These are phyloP conservation scores for Sebastes diploproa DNA, from an alignment of 2,797 vertebrate genomes.

Conservation along the genomic window DNA sequence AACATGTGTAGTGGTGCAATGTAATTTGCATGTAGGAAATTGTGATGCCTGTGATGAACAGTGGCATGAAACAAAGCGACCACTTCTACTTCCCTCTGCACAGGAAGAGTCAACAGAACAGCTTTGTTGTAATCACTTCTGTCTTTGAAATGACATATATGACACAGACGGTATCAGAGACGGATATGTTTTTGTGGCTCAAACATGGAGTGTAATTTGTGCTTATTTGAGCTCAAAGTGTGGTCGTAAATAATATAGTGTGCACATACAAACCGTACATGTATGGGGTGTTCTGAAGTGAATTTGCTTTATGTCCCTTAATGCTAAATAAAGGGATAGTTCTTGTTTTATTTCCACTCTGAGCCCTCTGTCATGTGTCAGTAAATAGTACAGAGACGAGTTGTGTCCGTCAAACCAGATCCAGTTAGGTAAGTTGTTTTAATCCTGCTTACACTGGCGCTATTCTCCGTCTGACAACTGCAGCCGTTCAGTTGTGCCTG, in stretches of 20 bases:
- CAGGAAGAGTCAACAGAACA: slow-evolving; percentile 56
- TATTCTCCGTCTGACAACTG: slow-evolving; percentile 63
- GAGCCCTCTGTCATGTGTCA: not conserved
- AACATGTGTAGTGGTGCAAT: slow-evolving; percentile 50
- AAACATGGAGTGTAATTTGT: not conserved
- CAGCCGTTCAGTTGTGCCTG: slow-evolving; percentile 44
- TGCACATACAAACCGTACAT: not conserved
- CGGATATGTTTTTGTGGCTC: not conserved
- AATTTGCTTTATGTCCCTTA: not conserved
- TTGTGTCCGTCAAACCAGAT: slow-evolving; percentile 39
- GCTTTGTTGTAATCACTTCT: slow-evolving; percentile 67
- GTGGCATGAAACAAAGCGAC: slow-evolving; percentile 58
- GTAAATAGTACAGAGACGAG: not conserved
- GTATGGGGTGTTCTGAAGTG: not conserved
- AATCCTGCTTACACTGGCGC: slow-evolving; percentile 50
- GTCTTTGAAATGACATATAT: slow-evolving; percentile 50
- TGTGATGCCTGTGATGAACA: slow-evolving; percentile 51
- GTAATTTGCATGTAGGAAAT: slow-evolving; percentile 66
- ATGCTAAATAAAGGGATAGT: not conserved
- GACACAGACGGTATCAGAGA: not conserved
- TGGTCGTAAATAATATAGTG: not conserved
- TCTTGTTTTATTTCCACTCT: not conserved
- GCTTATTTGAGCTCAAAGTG: slow-evolving; percentile 8
- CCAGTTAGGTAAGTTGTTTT: slow-evolving; percentile 47
- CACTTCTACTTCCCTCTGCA: slow-evolving; percentile 73